Evolutionary conservation across 2,888 invertebrate species (phyloP).

Genomic region (Clanis bilineata): DNA sequence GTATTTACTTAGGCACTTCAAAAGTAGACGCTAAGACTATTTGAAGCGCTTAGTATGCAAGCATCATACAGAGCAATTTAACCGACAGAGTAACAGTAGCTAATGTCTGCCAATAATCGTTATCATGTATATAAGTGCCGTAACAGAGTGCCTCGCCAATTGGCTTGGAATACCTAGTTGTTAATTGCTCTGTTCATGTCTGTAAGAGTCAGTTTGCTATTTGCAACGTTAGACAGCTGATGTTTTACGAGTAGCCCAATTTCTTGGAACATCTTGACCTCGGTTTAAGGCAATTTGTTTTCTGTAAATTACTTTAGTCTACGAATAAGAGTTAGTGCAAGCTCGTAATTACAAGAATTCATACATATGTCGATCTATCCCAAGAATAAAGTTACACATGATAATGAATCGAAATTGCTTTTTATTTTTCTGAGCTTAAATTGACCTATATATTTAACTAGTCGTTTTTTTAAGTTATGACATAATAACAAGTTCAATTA

Average conservation of each 20-base stretch:
- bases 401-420: too few species aligned
- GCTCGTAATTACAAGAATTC: too few species aligned
- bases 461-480: too few species aligned
- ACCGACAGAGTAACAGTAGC: slow-evolving; percentile 53
- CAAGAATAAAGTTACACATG: too few species aligned
- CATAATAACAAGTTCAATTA: too few species aligned
- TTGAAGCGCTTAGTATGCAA: slow-evolving; percentile 51
- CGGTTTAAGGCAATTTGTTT: too few species aligned
- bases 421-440: too few species aligned
- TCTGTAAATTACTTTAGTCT: too few species aligned
- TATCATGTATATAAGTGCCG: slow-evolving; percentile 65
- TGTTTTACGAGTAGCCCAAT: not conserved
- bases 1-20: slow-evolving; percentile 15
- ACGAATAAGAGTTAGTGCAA: too few species aligned
- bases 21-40: slow-evolving; percentile 22
- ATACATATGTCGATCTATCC: too few species aligned
- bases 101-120: slow-evolving; percentile 71
- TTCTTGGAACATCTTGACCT: not conserved
- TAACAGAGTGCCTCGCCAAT: slow-evolving; percentile 60
- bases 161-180: slow-evolving; percentile 57
- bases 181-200: slow-evolving; percentile 43
- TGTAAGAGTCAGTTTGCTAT: not conserved
- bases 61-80: slow-evolving; percentile 44
- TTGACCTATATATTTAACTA: too few species aligned
- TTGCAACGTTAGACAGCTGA: not conserved